Evolutionary conservation across 2,113 vertebrate genomes (phyloP).

Genomic region (Oncorhynchus tshawytscha): DNA sequence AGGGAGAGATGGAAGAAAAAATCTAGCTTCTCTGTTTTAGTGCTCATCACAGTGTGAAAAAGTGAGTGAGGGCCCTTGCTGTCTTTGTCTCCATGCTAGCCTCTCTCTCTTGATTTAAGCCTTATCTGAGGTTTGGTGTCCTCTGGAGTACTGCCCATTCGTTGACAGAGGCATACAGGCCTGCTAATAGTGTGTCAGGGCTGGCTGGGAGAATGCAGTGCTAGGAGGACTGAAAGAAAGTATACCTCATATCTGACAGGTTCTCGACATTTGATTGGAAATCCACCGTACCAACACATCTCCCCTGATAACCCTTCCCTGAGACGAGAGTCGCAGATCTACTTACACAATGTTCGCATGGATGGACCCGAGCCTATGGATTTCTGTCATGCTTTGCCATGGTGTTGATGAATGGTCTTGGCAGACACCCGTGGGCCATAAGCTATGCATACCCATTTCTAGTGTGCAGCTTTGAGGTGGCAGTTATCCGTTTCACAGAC

Average conservation of each 20-base stretch:
- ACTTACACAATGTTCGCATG: neutral
- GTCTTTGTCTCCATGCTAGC: conserved; percentile 19
- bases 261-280: conserved; percentile 52
- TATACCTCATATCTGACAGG: conserved; percentile 56
- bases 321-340: neutral
- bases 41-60: conserved; percentile 16
- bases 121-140: conserved; percentile 48
- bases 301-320: conserved; percentile 37
- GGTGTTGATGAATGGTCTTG: conserved; percentile 2
- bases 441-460: conserved; percentile 4
- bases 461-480: conserved; percentile 3
- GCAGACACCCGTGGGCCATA: neutral
- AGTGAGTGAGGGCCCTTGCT: conserved; percentile 8
- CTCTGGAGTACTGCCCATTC: conserved; percentile 48
- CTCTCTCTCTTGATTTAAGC: conserved; percentile 45
- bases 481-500: conserved; percentile 24
- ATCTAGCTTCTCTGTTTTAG: neutral
- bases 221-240: conserved; percentile 40
- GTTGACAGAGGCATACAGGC: conserved; percentile 43
- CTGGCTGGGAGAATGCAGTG: conserved; percentile 4
- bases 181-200: conserved; percentile 54
- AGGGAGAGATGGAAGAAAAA: neutral
- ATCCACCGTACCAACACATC: conserved; percentile 36
- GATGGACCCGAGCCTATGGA: neutral
- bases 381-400: conserved; percentile 25